Evolutionary conservation across 1,140 invertebrate species (phyloP), one percentile per base, ranked within the genome.

Genomic region (Atta texana): DNA sequence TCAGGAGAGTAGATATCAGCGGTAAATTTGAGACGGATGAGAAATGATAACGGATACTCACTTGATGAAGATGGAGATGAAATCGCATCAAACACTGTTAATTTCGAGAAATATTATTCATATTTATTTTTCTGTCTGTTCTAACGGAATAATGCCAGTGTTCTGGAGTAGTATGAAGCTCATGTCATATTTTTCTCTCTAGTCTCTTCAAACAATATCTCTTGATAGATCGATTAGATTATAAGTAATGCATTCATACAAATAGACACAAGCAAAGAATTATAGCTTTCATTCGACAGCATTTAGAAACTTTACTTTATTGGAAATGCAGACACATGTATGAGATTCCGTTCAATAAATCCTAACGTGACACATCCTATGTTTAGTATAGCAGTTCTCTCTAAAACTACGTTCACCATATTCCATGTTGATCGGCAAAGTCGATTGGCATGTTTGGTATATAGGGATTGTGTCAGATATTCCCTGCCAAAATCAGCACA

Each of bases 391-490:
- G 59, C 75, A 49, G 16, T 75, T 61, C 72, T 75, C 72, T 75
- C n/a, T 61, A 59, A 75, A 75, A 57, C 55, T 55, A 55, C 14
- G n/a, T 75, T 55, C 66, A 44, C 55, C 21, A 75, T 31, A 31
- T 75, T 44, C 72, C 72, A 75, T 21, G 55, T 39, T 21, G 72
- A 75, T 59, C 72, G 55, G 34, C 34, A 39, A 75, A 75, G 72
- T 55, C 72, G 55, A 75, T 75, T 75, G 72, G 55, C 72, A 61
- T 59, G 31, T 75, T 59, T 59, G 59, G 72, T 59, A 75, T 16
- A 24, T 75, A 34, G 55, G n/a, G 72, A 75, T 69, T 75, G 72
- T 75, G 72, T 75, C 72, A 75, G 72, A 59, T 55, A 39, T n/a
- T 59, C 28, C 21, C 55, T 61, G 72, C 55, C 53, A 34, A 75